phyloP scores from a whole-genome alignment of 2,888 invertebrate species.

The Megaustenia siamemsis region DNA sequence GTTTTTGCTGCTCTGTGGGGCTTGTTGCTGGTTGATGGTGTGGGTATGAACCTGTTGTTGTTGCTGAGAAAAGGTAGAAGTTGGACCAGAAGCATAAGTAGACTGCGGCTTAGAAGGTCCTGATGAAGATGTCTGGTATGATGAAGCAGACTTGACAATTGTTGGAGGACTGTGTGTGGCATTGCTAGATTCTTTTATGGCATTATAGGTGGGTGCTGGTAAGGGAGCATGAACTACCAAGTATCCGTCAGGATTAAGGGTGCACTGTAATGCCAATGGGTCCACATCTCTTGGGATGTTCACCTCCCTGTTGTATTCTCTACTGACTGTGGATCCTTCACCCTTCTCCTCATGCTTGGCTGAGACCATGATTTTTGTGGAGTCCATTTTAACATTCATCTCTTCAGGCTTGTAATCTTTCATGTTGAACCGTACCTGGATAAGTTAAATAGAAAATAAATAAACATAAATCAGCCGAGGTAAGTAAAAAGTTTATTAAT shows the following conservation, averaged over 20 bases:
- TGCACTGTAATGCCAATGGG: constrained; percentile 71
- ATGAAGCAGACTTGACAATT: constrained; percentile 32
- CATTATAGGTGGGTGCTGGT: constrained; percentile 57
- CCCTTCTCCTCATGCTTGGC: constrained; percentile 72
- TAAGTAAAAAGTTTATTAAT: neutral
- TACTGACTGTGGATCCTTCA: constrained; percentile 71
- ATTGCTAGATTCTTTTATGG: constrained; percentile 47
- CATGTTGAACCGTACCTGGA: constrained; percentile 73
- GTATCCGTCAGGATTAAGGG: constrained; percentile 73
- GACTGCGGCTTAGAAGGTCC: constrained; percentile 3
- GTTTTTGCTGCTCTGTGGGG: constrained; percentile 16
- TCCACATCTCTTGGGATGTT: constrained; percentile 74
- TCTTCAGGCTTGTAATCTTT: constrained; percentile 74
- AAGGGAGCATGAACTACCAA: constrained; percentile 71
- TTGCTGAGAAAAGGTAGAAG: constrained; percentile 54
- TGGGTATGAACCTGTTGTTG: constrained; percentile 60
- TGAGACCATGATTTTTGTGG: constrained; percentile 70
- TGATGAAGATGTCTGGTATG: constrained; percentile 46
- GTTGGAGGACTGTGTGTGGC: constrained; percentile 35
- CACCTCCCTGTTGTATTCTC: constrained; percentile 74
- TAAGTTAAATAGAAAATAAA: constrained; percentile 18
- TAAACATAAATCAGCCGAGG: neutral
- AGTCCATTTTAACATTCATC: constrained; percentile 74
- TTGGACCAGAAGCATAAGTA: neutral
- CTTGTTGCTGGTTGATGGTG: constrained; percentile 51